phyloP scores from a whole-genome alignment of 2,888 invertebrate genomes.

The Nymphalis urticae region DNA sequence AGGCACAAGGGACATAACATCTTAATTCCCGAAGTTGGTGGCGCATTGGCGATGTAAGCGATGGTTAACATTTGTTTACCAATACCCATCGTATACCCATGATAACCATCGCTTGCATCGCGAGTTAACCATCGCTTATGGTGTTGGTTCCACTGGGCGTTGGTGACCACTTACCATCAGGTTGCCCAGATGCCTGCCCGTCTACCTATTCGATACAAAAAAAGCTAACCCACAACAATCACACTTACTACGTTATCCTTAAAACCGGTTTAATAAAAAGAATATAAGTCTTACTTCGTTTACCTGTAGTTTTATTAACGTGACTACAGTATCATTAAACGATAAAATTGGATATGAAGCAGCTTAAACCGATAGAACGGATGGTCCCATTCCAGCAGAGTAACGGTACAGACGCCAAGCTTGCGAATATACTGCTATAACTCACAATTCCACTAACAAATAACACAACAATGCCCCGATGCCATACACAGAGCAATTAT shows the following conservation, averaged over 20 bases:
- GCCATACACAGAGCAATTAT: not conserved
- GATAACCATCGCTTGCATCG: too few species aligned
- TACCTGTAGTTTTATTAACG: not conserved
- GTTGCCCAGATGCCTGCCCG: too few species aligned
- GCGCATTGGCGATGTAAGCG: too few species aligned
- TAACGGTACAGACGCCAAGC: slow-evolving; percentile 66
- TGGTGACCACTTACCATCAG: too few species aligned
- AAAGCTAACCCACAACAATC: too few species aligned
- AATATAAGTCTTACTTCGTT: not conserved
- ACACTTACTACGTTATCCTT: not conserved
- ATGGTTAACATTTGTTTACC: too few species aligned
- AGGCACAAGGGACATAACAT: too few species aligned
- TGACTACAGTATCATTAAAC: slow-evolving; percentile 23
- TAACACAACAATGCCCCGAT: slow-evolving; percentile 21
- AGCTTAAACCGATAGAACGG: slow-evolving; percentile 67
- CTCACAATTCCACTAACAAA: slow-evolving; percentile 40
- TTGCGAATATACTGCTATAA: slow-evolving; percentile 54
- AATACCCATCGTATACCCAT: too few species aligned
- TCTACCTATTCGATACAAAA: too few species aligned
- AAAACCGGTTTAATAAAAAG: not conserved
- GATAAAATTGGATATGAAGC: slow-evolving; percentile 37
- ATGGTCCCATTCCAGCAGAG: slow-evolving; percentile 68
- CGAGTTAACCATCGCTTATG: too few species aligned
- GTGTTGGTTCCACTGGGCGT: too few species aligned
- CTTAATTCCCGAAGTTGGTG: too few species aligned